Conservation (phyloP, 2,888 invertebrate genomes). For the Platynereis dumerilii region DNA sequence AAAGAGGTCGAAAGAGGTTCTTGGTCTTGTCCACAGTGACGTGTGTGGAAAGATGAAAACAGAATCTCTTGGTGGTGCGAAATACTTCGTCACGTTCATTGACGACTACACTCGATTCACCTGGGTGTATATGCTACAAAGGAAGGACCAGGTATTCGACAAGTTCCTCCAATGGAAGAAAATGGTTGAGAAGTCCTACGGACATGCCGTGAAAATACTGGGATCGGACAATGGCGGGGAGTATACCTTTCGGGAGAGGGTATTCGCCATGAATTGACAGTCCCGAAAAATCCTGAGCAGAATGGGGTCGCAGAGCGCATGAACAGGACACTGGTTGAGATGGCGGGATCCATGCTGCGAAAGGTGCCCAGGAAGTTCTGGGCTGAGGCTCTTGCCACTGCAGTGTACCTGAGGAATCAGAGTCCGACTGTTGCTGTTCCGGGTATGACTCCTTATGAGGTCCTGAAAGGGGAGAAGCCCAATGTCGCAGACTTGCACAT, state of each 20-base stretch:
- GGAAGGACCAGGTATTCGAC: constrained; percentile 7
- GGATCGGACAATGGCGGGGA: constrained; percentile 10
- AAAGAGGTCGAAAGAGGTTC: neutral
- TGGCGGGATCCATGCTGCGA: constrained; percentile 37
- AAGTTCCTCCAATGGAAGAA: constrained; percentile 8
- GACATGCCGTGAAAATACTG: neutral
- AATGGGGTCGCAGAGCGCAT: constrained; percentile 55
- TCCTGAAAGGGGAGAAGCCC: constrained; percentile 30
- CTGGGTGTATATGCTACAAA: constrained; percentile 16
- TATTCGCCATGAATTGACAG: constrained; percentile 49
- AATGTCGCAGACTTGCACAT: constrained; percentile 20
- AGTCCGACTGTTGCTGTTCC: constrained; percentile 38
- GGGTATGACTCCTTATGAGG: constrained; percentile 36
- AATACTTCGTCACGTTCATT: constrained; percentile 13
- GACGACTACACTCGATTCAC: constrained; percentile 14
- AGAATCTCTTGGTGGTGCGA: neutral
- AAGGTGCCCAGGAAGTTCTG: constrained; percentile 46
- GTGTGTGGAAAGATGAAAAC: constrained; percentile 13
- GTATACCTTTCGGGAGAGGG: constrained; percentile 38
- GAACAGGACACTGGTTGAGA: constrained; percentile 50
- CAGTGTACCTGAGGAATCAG: constrained; percentile 53
- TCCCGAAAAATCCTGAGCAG: constrained; percentile 52
- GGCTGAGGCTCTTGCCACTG: constrained; percentile 54
- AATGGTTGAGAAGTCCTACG: neutral
- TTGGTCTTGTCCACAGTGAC: constrained; percentile 17